Evolutionary conservation across 2,113 vertebrate genomes (phyloP), one percentile per base, ranked within the genome.

Genomic region (Pedionomus torquatus): DNA sequence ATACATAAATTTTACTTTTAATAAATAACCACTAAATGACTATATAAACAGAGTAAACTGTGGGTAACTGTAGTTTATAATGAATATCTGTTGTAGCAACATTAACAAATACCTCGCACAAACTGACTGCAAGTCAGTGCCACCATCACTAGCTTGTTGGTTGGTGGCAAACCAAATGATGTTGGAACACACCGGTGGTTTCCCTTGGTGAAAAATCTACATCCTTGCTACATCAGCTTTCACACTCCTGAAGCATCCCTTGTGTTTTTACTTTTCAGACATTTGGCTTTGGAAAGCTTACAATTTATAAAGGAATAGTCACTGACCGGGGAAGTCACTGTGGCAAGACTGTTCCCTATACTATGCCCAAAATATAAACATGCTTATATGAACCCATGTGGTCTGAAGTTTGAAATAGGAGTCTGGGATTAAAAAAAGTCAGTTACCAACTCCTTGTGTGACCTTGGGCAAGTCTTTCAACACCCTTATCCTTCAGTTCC

Each of bases 1-100:
- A 96, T 97, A 97, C 96, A 97, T 97, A 98, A 97, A 98, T 97
- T 98, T 98, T 98, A 98, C 97, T 98, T 98, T 98, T 98, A 97
- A 98, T 98, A 98, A 98, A 98, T 98, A 98, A 97, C 97, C 97
- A 96, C 97, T 97, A 98, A 98, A 98, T 68, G 64, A 95, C 95
- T 98, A 94, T 96, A 97, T 95, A 98, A 98, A 98, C 97, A 98
- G 94, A 97, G 95, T 96, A 95, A 97, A 98, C 97, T 98, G 97
- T 97, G 96, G 93, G 97, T 94, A 97, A 95, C 95, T 97, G 82
- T 98, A 95, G 89, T 96, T 97, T 95, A 96, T 98, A 98, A 98
- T 95, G 97, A 98, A 46, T 98, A 95, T 96, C 96, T 98, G 97
- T 98, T 98, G 90, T 85, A 97, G 96, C 78, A 95, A 95, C 86